These are phyloP conservation scores for Phanerotoma sp. DNA, from an alignment of 2,888 invertebrate species.

Conservation along the genomic window DNA sequence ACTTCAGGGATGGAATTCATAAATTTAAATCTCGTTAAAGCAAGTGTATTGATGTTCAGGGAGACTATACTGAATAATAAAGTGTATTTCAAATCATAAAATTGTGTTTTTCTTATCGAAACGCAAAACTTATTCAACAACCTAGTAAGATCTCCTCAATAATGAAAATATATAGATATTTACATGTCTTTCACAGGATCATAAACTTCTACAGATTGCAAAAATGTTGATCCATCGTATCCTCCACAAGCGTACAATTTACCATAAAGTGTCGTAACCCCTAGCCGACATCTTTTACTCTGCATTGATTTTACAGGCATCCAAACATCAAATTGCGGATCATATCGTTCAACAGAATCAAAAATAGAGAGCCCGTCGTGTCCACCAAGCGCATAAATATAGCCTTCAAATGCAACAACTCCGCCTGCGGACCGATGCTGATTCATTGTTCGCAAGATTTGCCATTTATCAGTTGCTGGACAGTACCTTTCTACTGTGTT, in stretches of 20 bases:
- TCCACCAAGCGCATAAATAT: constrained; percentile 81
- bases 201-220: constrained; percentile 79
- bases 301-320: constrained; percentile 75
- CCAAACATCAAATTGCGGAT: constrained; percentile 74
- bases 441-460: constrained; percentile 71
- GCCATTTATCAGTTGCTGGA: constrained; percentile 73
- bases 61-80: too few relatives aligned
- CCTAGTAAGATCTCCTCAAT: too few relatives aligned
- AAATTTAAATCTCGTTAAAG: too few relatives aligned
- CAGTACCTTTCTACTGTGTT: constrained; percentile 82
- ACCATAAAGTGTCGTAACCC: constrained; percentile 78
- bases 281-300: constrained; percentile 77
- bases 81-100: too few relatives aligned
- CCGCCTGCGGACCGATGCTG: constrained; percentile 74
- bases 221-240: constrained; percentile 81
- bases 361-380: constrained; percentile 88
- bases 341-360: constrained; percentile 81
- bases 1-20: too few relatives aligned
- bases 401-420: constrained; percentile 70
- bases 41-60: too few relatives aligned
- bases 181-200: constrained; percentile 71
- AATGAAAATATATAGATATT: too few relatives aligned
- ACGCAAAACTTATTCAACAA: too few relatives aligned
- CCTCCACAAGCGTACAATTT: constrained; percentile 84
- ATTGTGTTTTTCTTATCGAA: too few relatives aligned